A percentile compares a stretch with the other conserved stretches of the same genome.
Evolutionary conservation across 92 coral and sea anemone genomes (phyloP).

Genomic region (Paragorgia papillata): DNA sequence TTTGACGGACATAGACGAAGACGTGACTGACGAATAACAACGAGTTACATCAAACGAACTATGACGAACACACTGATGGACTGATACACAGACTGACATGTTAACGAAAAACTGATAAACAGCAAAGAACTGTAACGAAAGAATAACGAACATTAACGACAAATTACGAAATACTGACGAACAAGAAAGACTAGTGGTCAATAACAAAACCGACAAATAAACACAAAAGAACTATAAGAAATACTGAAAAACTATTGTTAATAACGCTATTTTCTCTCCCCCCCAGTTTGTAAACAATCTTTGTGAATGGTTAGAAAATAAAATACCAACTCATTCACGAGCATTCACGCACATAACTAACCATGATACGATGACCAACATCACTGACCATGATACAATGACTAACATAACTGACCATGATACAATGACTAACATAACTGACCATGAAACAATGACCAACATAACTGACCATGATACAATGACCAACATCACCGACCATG

Average conservation of each 20-base stretch:
- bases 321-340: background rate
- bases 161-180: conserved; percentile 4
- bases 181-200: background rate
- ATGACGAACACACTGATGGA: background rate
- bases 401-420: no score
- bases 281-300: no score
- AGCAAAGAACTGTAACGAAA: background rate
- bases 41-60: background rate
- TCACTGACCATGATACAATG: no score
- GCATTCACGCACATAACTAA: background rate
- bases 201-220: background rate
- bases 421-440: no score
- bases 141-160: background rate
- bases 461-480: no score
- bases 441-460: no score
- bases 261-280: no score
- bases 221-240: background rate
- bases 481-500: no score
- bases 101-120: background rate
- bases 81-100: background rate
- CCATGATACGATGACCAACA: background rate
- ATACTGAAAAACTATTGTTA: background rate
- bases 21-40: background rate
- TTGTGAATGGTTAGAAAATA: no score
- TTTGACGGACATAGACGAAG: conserved; percentile 1